Percentiles rank a stretch among this genome's conserved stretches.
Conservation (phyloP, 2,888 invertebrate species). For the Chrysomela aeneicollis region DNA sequence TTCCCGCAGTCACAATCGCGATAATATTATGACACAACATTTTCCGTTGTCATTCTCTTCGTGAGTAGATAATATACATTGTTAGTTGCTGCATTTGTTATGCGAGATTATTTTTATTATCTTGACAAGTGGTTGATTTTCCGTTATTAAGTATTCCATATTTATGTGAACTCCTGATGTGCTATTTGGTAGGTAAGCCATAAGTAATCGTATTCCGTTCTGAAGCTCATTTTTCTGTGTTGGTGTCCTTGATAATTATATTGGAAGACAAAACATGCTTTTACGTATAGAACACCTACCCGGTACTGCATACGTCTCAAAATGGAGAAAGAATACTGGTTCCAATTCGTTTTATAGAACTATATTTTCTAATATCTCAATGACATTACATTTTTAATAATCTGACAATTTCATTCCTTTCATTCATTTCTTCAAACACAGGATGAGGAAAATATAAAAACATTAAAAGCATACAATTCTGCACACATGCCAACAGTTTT, state of each 20-base stretch:
- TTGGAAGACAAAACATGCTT: too few relatives aligned
- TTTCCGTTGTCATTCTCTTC: not conserved
- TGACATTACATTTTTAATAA: not conserved
- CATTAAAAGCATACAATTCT: not conserved
- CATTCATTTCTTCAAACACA: too few relatives aligned
- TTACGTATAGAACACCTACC: not conserved
- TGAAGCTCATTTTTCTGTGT: too few relatives aligned
- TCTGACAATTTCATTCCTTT: too few relatives aligned
- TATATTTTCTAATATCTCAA: not conserved
- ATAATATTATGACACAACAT: not conserved
- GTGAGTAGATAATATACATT: not conserved
- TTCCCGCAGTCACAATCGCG: not conserved
- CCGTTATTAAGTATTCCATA: too few relatives aligned
- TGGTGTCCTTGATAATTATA: too few relatives aligned
- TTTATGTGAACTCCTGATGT: too few relatives aligned
- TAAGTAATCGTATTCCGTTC: too few relatives aligned
- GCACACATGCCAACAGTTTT: too few relatives aligned
- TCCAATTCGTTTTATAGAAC: not conserved
- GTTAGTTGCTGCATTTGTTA: not conserved
- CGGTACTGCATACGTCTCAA: not conserved
- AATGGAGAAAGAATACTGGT: constrained; percentile 3
- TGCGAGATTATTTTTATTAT: not conserved
- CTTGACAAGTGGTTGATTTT: too few relatives aligned
- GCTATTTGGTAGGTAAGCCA: too few relatives aligned
- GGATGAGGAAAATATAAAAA: too few relatives aligned